These are phyloP conservation scores for Euproctis similis DNA, from an alignment of 2,888 invertebrate genomes.

Conservation along the genomic window DNA sequence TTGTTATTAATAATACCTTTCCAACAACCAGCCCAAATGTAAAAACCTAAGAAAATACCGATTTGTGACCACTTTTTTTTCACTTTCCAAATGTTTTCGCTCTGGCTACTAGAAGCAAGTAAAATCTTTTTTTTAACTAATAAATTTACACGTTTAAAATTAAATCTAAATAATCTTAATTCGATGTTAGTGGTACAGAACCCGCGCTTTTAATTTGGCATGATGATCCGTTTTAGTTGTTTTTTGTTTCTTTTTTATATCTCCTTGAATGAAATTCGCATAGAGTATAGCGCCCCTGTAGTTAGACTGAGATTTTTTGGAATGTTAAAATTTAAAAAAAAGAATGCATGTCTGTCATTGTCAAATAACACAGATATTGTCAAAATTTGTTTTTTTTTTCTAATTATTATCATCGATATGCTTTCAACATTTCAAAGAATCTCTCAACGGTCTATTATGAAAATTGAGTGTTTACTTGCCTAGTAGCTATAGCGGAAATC, in stretches of 20 bases:
- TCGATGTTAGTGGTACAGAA: conserved; percentile 55
- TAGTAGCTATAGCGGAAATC: conserved; percentile 73
- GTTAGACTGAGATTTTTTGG: conserved; percentile 68
- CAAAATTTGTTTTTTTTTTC: no score
- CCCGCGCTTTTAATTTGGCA: conserved; percentile 59
- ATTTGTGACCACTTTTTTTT: conserved; percentile 39
- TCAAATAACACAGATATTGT: conserved; percentile 8
- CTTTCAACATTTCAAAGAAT: conserved; percentile 58
- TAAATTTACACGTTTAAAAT: conserved; percentile 16
- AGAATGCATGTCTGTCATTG: conserved; percentile 11
- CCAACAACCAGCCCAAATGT: no score
- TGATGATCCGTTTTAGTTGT: conserved; percentile 32
- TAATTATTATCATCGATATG: conserved; percentile 10
- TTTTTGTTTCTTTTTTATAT: conserved; percentile 21
- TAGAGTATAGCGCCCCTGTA: conserved; percentile 61
- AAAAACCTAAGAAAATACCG: conserved; percentile 28
- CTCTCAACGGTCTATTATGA: conserved; percentile 38
- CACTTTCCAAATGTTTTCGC: conserved; percentile 62
- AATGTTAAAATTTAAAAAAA: conserved; percentile 30
- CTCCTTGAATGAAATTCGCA: conserved; percentile 58
- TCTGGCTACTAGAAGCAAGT: conserved; percentile 76
- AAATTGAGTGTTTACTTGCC: conserved; percentile 66
- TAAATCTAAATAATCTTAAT: conserved; percentile 21
- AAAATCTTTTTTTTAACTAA: conserved; percentile 45
- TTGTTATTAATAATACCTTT: no score